Percentiles rank a stretch among this genome's conserved stretches.
phyloP scores from a whole-genome alignment of 2,888 invertebrate species.

The Notodonta ziczac region DNA sequence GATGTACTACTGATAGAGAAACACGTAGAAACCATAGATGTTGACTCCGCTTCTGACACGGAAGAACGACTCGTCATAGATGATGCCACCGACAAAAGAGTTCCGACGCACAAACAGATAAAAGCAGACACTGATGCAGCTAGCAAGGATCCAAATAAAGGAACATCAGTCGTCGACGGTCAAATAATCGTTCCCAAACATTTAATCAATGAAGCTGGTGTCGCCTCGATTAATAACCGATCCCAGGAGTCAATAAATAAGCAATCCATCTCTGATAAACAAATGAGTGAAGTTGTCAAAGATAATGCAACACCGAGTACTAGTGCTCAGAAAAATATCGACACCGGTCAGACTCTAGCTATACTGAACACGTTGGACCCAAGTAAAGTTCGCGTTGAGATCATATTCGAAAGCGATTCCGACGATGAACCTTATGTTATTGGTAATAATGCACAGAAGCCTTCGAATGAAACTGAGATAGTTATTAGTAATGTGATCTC shows the following conservation, averaged over 20 bases:
- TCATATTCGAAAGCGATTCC: constrained; percentile 1
- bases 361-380: constrained; percentile 1
- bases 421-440: not conserved
- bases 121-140: no score
- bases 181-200: not conserved
- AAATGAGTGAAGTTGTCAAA: not conserved
- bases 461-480: not conserved
- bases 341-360: not conserved
- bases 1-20: constrained; percentile 6
- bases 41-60: not conserved
- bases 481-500: not conserved
- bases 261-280: not conserved
- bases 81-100: not conserved
- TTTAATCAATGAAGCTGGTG: not conserved
- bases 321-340: not conserved
- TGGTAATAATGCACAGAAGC: not conserved
- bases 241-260: not conserved
- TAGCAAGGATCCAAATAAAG: no score
- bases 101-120: not conserved
- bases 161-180: not conserved
- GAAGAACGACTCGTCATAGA: constrained; percentile 4
- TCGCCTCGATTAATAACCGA: constrained; percentile 4
- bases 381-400: not conserved
- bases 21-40: constrained; percentile 7
- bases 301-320: not conserved